phyloP scores from a whole-genome alignment of 2,113 vertebrate genomes.

The Xenopus laevis region DNA sequence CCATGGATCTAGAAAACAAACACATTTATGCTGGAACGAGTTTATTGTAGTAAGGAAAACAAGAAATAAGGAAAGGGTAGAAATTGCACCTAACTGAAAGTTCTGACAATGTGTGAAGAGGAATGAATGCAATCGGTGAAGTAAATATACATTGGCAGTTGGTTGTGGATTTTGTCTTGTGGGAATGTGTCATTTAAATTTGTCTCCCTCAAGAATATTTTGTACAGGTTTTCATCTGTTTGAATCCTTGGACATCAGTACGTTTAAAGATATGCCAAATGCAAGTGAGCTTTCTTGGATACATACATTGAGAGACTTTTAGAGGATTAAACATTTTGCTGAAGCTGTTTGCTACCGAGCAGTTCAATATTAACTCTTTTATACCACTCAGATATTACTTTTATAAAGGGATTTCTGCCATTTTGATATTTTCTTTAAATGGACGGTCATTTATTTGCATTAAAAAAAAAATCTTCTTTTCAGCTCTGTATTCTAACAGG shows the following conservation, averaged over 20 bases:
- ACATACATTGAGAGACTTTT: neutral
- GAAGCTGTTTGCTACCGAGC: slow-evolving; percentile 11
- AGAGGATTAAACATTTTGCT: neutral
- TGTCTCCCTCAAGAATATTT: neutral
- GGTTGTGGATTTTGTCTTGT: neutral
- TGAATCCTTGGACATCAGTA: neutral
- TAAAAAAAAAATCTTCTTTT: slow-evolving; percentile 1
- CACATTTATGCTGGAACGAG: no score
- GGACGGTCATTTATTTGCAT: neutral
- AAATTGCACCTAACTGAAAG: neutral
- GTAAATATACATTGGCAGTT: neutral
- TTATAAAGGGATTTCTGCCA: slow-evolving; percentile 12
- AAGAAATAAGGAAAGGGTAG: no score
- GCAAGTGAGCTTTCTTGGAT: slow-evolving; percentile 14
- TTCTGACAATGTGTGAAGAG: slow-evolving; percentile 7
- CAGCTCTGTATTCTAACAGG: slow-evolving; percentile 53
- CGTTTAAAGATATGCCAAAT: slow-evolving; percentile 16
- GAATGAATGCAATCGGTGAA: neutral
- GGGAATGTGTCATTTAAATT: slow-evolving; percentile 3
- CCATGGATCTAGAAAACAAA: neutral
- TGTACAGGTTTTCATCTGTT: neutral
- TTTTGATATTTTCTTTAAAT: neutral
- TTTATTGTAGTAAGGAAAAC: no score
- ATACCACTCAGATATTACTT: slow-evolving; percentile 13
- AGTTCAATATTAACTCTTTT: slow-evolving; percentile 18